Base-by-base conservation (phyloP, 64 coral and sea anemone genomes). In the Pocillopora verrucosa region DNA sequence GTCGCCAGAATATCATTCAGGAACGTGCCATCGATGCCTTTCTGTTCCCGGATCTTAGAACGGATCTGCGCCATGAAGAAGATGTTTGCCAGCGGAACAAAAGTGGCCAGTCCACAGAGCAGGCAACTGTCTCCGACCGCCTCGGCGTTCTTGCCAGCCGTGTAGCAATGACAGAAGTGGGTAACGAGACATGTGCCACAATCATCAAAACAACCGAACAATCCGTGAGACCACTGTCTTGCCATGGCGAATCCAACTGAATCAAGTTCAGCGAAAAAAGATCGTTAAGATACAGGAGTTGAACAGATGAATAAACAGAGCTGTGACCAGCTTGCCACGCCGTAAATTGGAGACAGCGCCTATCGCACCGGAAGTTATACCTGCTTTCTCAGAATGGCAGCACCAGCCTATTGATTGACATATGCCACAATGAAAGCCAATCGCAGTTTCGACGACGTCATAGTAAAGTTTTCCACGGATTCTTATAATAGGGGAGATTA, bases 61-160 rank as follows among this genome's bases (percentile, higher is more conserved):
- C 94, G 94, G 72, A 96, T 90, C 62, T 91, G 87, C 13, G 91
- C 76, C 91, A 96, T 93, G 45, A 80, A 88, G 70, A 93, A 60
- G 2, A 96, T 2, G 76, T 96, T 79, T 0, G 93, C 20, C 3
- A 96, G 6, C 13, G 94, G 94, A 9, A 96, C 83, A 3, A 88
- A 96, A 3, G 67, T 80, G 10, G 88, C 87, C 26, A 96, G 26
- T 0, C 94, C 91, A 9, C 94, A 96, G 1, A 96, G 58, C 5
- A 93, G 0, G 60, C 94, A 96, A 70, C 91, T 96, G 58, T 96
- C 94, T 60, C 94, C 94, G 26, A 96, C 94, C 22, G 94, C 94
- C 72, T 96, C 94, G 13, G 94, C 94, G 79, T 96, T 96, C 83
- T 96, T 96, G 1, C 94, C 94, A 65, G 34, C 72, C 35, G 94